Evolutionary conservation across 2,797 vertebrate genomes (phyloP).

Genomic region (Pseudochromis fuscus): DNA sequence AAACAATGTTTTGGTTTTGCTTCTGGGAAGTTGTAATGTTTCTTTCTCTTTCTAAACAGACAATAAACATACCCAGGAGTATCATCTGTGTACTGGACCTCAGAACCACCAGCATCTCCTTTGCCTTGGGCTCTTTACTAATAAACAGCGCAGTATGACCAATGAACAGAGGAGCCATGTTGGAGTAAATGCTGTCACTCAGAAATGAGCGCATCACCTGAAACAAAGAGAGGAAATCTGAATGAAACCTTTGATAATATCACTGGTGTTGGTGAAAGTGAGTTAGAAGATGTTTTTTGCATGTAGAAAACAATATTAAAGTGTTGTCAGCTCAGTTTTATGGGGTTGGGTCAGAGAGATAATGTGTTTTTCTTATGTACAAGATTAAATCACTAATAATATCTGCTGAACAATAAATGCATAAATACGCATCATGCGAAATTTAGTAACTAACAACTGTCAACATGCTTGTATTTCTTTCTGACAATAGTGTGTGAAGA

Average conservation of each 20-base stretch:
- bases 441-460: no score
- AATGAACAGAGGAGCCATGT: slow-evolving; percentile 90
- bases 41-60: no score
- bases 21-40: no score
- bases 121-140: slow-evolving; percentile 88
- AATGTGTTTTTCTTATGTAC: no score
- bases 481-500: no score
- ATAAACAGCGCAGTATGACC: slow-evolving; percentile 88
- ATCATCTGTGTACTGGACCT: slow-evolving; percentile 85
- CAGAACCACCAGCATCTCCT: slow-evolving; percentile 89
- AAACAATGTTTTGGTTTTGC: no score
- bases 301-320: neutral
- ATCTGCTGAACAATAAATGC: no score
- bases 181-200: slow-evolving; percentile 81
- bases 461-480: no score
- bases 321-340: slow-evolving; percentile 53
- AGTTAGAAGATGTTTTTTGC: neutral
- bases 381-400: no score
- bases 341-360: slow-evolving; percentile 93
- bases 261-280: no score
- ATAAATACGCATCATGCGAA: no score
- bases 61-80: slow-evolving; percentile 86
- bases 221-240: neutral
- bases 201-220: slow-evolving; percentile 88
- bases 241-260: no score